Base-by-base conservation (phyloP, 2,113 vertebrate species). In the Neogale vison region DNA sequence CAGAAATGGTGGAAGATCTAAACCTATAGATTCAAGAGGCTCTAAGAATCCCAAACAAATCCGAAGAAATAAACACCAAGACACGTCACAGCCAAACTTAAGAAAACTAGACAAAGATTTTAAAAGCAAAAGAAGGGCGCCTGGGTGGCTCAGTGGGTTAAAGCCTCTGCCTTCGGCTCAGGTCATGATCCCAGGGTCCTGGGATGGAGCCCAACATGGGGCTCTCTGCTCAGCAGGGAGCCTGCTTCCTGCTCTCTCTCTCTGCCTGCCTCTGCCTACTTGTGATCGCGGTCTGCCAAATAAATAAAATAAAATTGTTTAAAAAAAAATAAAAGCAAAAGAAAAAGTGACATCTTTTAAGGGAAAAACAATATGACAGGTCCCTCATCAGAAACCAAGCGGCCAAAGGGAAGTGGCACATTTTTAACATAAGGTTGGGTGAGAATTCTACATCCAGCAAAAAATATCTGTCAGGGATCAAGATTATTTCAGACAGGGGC, bases 201-300 rank as follows among this genome's bases (percentile, higher is more conserved):
- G 50, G 50, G 50, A 50, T 50, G 0, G 50, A 50, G 50, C 50
- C 2, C 13, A 0, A 3, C 50, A 14, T 50, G 0, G 3, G 3
- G 50, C 50, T 50, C 50, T 50, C 50, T 50, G 50, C 50, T 50
- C 13, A 50, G 50, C 11, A 12, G 50, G 13, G 50, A 50, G 50
- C 50, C 50, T 47, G 47, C 47, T 47, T 47, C 47, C 47, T 47
- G 11, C 11, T 47, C 47, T 47, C 47, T 47, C 47, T 47, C 11
- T 12, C 47, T 47, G 47, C 12, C 11, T 47, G 42, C 42, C 47
- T 50, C 50, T 50, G 50, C 50, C 50, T 14, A 50, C 50, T 50
- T 50, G 50, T 15, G 14, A 14, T 50, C 2, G 11, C 47, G 12
- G 47, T 50, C 50, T 50, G 50, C 15, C 50, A 50, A 50, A 50